Evolutionary conservation across 1,140 invertebrate species (phyloP), one percentile per base, ranked within the genome.

Genomic region (Calosoma granatense): DNA sequence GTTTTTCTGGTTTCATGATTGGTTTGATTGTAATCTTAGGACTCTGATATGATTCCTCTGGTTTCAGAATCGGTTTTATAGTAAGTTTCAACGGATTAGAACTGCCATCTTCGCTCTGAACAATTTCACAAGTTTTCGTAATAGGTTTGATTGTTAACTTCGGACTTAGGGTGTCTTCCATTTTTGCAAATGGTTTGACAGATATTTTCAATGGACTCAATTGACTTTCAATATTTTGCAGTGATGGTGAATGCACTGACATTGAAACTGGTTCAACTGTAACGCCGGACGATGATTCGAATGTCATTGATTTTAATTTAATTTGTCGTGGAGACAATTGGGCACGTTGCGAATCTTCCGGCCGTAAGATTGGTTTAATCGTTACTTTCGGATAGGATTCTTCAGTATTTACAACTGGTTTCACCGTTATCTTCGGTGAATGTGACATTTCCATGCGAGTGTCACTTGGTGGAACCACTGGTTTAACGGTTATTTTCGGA

Each of bases 141-240:
- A 67, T 62, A 2, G 66, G 66, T 59, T 66, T 69, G 22, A 66
- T 65, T n/a, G 60, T 65, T 22, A 67, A 63, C 57, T 68, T 70
- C 1, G 69, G 67, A 56, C 67, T 70, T 26, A 63, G 63, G 14
- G 51, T 63, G 63, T 70, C 53, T 64, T 58, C 56, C 12, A 20
- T 54, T 59, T 36, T 36, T 36, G 26, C 26, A 36, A 36, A 36
- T 17, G 12, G 12, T 22, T 53, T 14, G 14, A 21, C 17, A 53
- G 52, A 20, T 20, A 23, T 53, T 53, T 12, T 53, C 14, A 53
- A 1, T 11, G 11, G n/a, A 20, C 1, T 17, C 11, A 51, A 2
- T 51, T 36, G 26, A 36, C 6, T 51, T 12, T 51, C 47, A 17
- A 6, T 51, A 12, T n/a, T 17, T 20, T 51, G n/a, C 12, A 1